phyloP scores from a whole-genome alignment of 2,113 vertebrate genomes.

The Pontoporia blainvillei region DNA sequence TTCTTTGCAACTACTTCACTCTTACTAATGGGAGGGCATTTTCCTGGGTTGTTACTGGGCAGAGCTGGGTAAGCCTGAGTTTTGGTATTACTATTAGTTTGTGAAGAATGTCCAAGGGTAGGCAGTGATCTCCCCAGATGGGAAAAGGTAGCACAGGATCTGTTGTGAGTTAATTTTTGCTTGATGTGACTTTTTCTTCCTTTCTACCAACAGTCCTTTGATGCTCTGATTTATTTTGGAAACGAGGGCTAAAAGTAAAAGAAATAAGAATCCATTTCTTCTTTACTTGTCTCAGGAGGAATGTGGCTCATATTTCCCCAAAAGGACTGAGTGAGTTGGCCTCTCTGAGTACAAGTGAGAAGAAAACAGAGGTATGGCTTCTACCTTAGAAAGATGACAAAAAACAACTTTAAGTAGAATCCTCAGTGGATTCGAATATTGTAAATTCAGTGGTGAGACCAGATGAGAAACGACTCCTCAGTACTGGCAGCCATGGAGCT shows the following conservation, averaged over 20 bases:
- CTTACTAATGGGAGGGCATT: background rate
- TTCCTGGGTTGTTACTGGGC: background rate
- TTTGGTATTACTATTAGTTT: fast-evolving
- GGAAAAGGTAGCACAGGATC: background rate
- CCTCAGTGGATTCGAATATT: background rate
- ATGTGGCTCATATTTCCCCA: conserved; percentile 32
- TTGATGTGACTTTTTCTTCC: background rate
- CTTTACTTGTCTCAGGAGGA: conserved; percentile 46
- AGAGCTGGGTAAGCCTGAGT: background rate
- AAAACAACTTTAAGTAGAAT: background rate
- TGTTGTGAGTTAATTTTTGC: background rate
- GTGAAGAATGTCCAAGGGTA: background rate
- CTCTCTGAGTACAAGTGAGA: background rate
- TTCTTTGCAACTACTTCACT: background rate
- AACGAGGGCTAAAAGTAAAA: background rate
- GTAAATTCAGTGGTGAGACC: background rate
- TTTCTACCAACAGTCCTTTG: background rate
- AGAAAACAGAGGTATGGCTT: background rate
- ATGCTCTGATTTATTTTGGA: conserved; percentile 45
- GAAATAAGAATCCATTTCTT: conserved; percentile 17
- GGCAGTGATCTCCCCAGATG: background rate
- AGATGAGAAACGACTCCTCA: background rate
- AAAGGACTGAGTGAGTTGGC: background rate
- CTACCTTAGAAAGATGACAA: background rate
- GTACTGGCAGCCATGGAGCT: fast-evolving